These are phyloP conservation scores for Ommatoiulus sabulosus DNA, from an alignment of 2,888 invertebrate species.

Conservation along the genomic window DNA sequence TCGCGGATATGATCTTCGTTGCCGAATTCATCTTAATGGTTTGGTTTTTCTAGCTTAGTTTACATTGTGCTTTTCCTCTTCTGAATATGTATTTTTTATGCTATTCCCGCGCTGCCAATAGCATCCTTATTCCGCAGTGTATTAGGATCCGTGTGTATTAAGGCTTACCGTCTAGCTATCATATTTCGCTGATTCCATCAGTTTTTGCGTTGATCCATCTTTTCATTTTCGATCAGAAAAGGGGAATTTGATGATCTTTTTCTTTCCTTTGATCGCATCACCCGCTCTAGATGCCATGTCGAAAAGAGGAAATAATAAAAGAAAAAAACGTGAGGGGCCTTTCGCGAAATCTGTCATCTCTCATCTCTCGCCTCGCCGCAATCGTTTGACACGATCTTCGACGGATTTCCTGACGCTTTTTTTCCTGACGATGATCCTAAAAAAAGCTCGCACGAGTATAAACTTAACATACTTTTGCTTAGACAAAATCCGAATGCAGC, in stretches of 20 bases:
- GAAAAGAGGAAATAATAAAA: not conserved
- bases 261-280: conserved; percentile 13
- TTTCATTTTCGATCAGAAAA: conserved; percentile 34
- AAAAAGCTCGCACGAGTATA: too few species aligned
- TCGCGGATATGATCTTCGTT: too few species aligned
- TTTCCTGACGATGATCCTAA: not conserved
- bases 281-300: not conserved
- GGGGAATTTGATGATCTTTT: conserved; percentile 28
- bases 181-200: conserved; percentile 28
- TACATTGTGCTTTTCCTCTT: not conserved
- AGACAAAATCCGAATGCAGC: too few species aligned
- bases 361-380: not conserved
- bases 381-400: not conserved
- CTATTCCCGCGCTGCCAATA: not conserved
- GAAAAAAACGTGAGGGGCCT: not conserved
- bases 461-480: too few species aligned
- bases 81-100: not conserved
- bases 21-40: too few species aligned
- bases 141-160: conserved; percentile 10
- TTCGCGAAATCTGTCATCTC: conserved; percentile 5
- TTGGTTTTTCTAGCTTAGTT: not conserved
- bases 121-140: not conserved
- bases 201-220: conserved; percentile 17
- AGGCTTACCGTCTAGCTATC: not conserved
- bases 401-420: not conserved